Conservation (phyloP, 2,797 vertebrate species). For the Microchirus variegatus region DNA sequence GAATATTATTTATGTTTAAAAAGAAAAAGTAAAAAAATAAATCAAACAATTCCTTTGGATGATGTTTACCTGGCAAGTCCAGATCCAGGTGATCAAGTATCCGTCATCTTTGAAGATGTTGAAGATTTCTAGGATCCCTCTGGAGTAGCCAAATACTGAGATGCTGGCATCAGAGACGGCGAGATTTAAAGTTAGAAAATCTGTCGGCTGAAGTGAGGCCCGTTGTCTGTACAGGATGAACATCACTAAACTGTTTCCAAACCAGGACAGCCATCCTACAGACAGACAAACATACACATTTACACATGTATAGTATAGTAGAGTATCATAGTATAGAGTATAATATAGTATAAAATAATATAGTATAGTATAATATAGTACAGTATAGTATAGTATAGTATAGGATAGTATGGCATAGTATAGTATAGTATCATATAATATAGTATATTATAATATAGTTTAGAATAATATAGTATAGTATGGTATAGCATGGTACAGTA, state of each 20-base stretch:
- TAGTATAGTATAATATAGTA: neutral
- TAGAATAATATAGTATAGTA: neutral
- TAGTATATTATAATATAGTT: too few species aligned
- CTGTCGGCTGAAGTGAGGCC: constrained; percentile 83
- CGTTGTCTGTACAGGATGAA: constrained; percentile 89
- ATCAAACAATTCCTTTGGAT: too few species aligned
- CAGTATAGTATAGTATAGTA: neutral
- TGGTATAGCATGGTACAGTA: too few species aligned
- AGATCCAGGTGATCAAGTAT: constrained; percentile 87
- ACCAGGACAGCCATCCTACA: constrained; percentile 90
- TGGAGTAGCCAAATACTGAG: constrained; percentile 88
- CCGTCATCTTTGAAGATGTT: constrained; percentile 88
- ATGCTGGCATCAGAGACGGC: constrained; percentile 89
- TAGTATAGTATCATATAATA: too few species aligned
- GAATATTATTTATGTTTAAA: too few species aligned
- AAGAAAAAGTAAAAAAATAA: too few species aligned
- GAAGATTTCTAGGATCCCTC: constrained; percentile 90
- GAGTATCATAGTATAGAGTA: neutral
- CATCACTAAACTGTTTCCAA: constrained; percentile 89
- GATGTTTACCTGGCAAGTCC: constrained; percentile 87
- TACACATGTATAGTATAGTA: neutral
- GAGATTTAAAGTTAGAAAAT: constrained; percentile 89
- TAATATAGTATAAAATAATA: neutral
- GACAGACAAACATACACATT: constrained; percentile 34
- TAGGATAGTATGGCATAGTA: neutral